A percentile compares a stretch with the other conserved stretches of the same genome.
These are phyloP conservation scores for Zeus faber DNA, from an alignment of 2,113 vertebrate species.

Conservation along the genomic window DNA sequence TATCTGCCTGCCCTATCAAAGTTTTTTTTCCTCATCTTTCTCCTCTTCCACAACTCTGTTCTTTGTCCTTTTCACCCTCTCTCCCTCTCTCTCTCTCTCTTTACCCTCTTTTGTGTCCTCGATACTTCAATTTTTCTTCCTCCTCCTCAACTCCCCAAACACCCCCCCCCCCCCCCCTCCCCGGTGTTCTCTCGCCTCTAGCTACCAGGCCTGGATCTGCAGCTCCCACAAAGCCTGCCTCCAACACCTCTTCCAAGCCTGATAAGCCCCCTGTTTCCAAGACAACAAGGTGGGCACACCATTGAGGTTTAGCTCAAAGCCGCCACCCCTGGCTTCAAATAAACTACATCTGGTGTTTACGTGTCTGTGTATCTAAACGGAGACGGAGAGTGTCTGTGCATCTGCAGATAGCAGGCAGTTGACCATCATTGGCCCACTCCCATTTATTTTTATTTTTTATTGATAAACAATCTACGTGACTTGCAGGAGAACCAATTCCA, in stretches of 20 bases:
- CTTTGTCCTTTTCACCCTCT: background rate
- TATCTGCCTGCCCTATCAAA: conserved; percentile 30
- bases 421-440: too few species aligned
- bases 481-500: too few species aligned
- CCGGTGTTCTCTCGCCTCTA: conserved; percentile 14
- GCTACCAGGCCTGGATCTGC: conserved; percentile 39
- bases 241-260: conserved; percentile 49
- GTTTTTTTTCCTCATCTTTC: background rate
- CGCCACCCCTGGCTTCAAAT: too few species aligned
- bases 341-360: too few species aligned
- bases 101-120: background rate
- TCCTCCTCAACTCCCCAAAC: background rate
- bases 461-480: too few species aligned
- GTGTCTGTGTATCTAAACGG: too few species aligned
- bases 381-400: too few species aligned
- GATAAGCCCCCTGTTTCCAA: conserved; percentile 65
- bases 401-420: too few species aligned
- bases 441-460: too few species aligned
- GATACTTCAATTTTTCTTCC: background rate
- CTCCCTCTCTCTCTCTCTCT: background rate
- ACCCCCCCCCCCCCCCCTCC: background rate
- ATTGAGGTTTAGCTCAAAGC: too few species aligned
- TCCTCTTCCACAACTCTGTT: background rate
- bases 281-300: conserved; percentile 75
- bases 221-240: conserved; percentile 56